Evolutionary conservation across 2,113 vertebrate genomes (phyloP).

Genomic region (Empidonax alnorum): DNA sequence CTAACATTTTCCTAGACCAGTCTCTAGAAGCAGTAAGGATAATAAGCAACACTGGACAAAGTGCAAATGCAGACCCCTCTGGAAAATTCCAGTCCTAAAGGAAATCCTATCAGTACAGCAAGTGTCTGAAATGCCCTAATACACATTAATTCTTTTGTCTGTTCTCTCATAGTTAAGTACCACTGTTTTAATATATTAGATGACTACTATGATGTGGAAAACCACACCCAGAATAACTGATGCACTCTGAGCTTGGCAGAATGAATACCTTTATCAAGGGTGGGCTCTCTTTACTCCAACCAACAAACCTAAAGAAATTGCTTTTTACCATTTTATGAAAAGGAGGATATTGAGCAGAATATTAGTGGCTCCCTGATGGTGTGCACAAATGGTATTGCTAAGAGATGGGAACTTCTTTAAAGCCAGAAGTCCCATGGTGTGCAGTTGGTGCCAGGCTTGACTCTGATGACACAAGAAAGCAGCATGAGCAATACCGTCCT

Average conservation of each 20-base stretch:
- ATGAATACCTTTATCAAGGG: not conserved
- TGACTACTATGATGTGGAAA: not conserved
- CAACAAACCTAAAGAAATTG: not conserved
- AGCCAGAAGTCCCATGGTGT: not conserved
- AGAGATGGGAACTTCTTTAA: not conserved
- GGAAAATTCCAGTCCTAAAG: not conserved
- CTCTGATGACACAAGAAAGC: not conserved
- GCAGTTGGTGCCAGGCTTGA: not conserved
- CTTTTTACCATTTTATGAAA: not conserved
- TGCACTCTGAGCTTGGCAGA: not conserved
- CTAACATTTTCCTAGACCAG: not conserved
- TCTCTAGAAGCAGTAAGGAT: not conserved
- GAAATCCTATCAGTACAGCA: not conserved
- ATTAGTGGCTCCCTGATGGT: not conserved
- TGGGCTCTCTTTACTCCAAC: not conserved
- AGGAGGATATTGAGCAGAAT: not conserved
- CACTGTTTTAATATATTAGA: not conserved
- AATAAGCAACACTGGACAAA: not conserved
- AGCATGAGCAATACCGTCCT: fast-evolving
- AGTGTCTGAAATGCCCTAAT: not conserved
- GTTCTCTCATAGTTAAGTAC: not conserved
- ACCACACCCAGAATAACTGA: not conserved
- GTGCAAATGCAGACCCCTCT: not conserved
- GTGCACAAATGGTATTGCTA: not conserved
- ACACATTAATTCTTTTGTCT: not conserved